Conservation (phyloP, 2,888 invertebrate species). For the Phania funesta region DNA sequence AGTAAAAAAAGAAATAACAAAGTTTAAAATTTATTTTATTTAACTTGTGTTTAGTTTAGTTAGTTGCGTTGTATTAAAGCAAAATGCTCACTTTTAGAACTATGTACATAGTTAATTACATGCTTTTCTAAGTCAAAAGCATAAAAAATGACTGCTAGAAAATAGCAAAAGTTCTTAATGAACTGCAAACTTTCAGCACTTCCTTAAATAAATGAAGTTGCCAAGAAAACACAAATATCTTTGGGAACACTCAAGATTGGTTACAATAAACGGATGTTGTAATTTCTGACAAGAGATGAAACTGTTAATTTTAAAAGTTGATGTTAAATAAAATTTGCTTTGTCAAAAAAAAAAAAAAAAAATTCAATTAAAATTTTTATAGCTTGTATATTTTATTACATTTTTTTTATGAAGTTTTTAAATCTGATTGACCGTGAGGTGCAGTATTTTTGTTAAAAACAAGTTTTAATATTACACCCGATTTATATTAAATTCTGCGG, state of each 20-base stretch:
- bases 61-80: conserved; percentile 30
- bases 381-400: no score
- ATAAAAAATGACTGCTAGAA: conserved; percentile 26
- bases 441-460: no score
- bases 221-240: conserved; percentile 35
- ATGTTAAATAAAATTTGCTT: background rate
- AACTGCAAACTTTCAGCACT: conserved; percentile 51
- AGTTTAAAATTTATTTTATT: conserved; percentile 52
- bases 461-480: no score
- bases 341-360: conserved; percentile 7
- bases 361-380: no score
- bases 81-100: conserved; percentile 32
- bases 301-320: conserved; percentile 11
- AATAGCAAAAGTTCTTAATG: conserved; percentile 54
- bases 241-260: conserved; percentile 40
- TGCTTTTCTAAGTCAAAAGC: conserved; percentile 51
- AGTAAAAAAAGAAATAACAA: conserved; percentile 33
- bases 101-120: conserved; percentile 61
- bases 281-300: conserved; percentile 26
- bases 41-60: conserved; percentile 50
- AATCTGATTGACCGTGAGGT: no score
- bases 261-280: conserved; percentile 8
- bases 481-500: no score
- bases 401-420: no score
- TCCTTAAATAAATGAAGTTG: conserved; percentile 59